These are phyloP conservation scores for Chloroclystis v-ata DNA, from an alignment of 2,888 invertebrate genomes.

Conservation along the genomic window DNA sequence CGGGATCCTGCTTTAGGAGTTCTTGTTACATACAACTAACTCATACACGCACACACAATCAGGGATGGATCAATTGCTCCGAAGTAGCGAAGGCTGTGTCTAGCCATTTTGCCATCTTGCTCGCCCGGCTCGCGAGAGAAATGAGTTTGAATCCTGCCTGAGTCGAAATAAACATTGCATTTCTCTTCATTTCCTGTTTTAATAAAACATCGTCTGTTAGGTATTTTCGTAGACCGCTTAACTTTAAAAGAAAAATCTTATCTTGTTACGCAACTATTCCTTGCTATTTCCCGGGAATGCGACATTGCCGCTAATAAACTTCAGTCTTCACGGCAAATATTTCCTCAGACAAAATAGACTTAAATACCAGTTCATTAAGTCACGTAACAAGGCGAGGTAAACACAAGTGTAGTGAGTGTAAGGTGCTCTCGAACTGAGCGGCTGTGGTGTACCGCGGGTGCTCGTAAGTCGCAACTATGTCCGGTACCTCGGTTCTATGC, in stretches of 20 bases:
- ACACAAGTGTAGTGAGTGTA: conserved; percentile 28
- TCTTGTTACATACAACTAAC: no score
- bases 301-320: conserved; percentile 20
- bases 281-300: conserved; percentile 19
- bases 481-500: conserved; percentile 12
- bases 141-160: no score
- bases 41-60: no score
- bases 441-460: conserved; percentile 15
- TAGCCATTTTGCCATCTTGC: no score
- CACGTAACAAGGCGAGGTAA: conserved; percentile 30
- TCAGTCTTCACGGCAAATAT: conserved; percentile 21
- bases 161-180: no score
- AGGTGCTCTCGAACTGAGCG: conserved; percentile 28
- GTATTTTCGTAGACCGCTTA: no score
- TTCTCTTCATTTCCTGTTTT: no score
- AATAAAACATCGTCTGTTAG: no score
- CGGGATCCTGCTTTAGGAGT: no score
- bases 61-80: no score
- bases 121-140: no score
- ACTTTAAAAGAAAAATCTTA: neutral
- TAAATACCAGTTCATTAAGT: conserved; percentile 31
- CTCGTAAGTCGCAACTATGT: conserved; percentile 17
- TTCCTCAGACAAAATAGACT: conserved; percentile 21
- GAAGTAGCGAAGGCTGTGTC: no score
- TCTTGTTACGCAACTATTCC: conserved; percentile 10